Conservation (phyloP, 2,888 invertebrate genomes). For the Melanchra persicariae region DNA sequence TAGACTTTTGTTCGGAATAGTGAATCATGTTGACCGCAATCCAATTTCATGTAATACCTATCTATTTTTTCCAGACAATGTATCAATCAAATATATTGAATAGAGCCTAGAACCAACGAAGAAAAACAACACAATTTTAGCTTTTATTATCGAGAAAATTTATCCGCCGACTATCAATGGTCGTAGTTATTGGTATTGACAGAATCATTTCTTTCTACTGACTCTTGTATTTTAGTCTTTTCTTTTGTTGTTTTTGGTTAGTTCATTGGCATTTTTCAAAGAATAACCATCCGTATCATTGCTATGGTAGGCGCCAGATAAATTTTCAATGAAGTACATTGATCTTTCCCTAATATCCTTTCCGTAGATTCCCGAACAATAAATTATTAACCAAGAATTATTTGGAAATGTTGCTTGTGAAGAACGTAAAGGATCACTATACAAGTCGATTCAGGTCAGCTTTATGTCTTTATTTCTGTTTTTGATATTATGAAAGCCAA, state of each 20-base stretch:
- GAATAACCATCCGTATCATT: neutral
- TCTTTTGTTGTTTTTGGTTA: neutral
- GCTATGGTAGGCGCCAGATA: no score
- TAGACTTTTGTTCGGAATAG: constrained; percentile 20
- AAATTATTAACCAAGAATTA: no score
- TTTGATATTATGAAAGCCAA: no score
- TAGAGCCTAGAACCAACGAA: constrained; percentile 31
- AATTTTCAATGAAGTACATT: no score
- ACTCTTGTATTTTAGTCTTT: constrained; percentile 7
- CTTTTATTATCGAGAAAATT: constrained; percentile 43
- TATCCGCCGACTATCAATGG: constrained; percentile 51
- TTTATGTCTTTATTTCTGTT: no score
- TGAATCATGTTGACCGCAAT: constrained; percentile 56
- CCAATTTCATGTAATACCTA: constrained; percentile 53
- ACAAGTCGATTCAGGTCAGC: no score
- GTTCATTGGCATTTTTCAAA: neutral
- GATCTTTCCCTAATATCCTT: no score
- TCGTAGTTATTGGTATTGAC: constrained; percentile 49
- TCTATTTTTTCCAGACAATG: constrained; percentile 54
- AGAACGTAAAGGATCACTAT: no score
- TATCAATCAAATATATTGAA: constrained; percentile 59
- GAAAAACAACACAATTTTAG: constrained; percentile 59
- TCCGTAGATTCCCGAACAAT: no score
- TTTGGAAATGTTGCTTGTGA: no score
- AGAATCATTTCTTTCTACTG: constrained; percentile 32